Conservation (phyloP, 2,888 invertebrate genomes). For the Macaria liturata region DNA sequence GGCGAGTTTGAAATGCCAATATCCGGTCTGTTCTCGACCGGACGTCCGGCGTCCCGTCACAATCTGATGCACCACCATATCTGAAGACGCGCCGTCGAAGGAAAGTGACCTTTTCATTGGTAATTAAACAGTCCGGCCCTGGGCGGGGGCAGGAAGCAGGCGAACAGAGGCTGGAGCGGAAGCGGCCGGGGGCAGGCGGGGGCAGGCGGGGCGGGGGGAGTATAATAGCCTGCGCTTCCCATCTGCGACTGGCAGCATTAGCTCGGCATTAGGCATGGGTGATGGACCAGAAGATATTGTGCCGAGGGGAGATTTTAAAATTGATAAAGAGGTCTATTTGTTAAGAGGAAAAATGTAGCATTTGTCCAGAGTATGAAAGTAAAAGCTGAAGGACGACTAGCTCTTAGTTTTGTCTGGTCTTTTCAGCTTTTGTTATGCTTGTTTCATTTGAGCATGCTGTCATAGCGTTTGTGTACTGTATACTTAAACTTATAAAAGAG, state of each 20-base stretch:
- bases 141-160: constrained; percentile 33
- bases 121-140: constrained; percentile 36
- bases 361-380: no score
- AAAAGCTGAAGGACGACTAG: no score
- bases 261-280: constrained; percentile 31
- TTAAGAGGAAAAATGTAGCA: background rate
- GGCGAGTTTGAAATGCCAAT: constrained; percentile 8
- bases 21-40: constrained; percentile 8
- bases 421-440: no score
- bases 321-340: constrained; percentile 11
- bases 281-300: constrained; percentile 29
- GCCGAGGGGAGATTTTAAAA: constrained; percentile 19
- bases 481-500: no score
- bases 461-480: no score
- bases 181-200: constrained; percentile 23
- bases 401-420: no score
- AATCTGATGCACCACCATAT: constrained; percentile 16
- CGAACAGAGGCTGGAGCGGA: constrained; percentile 35
- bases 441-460: no score
- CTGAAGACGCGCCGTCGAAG: constrained; percentile 22
- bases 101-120: constrained; percentile 16
- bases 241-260: constrained; percentile 35
- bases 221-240: constrained; percentile 38
- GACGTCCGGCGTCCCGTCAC: constrained; percentile 4
- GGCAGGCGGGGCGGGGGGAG: constrained; percentile 33